A percentile compares a stretch with the other conserved stretches of the same genome.
These are phyloP conservation scores for Calonectris borealis DNA, from an alignment of 2,113 vertebrate genomes.

Conservation along the genomic window DNA sequence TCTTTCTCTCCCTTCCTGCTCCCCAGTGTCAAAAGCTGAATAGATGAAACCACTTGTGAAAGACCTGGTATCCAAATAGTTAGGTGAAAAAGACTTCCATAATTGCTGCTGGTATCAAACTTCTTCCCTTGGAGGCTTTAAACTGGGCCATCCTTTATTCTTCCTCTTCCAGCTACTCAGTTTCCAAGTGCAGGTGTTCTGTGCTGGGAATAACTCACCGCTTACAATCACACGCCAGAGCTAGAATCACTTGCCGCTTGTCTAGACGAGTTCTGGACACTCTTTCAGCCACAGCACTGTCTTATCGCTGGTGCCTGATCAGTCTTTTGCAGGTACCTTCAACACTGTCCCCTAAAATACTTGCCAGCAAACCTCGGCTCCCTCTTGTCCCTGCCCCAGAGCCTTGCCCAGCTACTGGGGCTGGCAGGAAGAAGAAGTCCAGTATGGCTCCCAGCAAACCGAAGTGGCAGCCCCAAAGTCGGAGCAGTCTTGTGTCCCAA, in stretches of 20 bases:
- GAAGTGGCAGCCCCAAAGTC: not conserved
- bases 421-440: not conserved
- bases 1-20: not conserved
- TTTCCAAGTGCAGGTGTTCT: not conserved
- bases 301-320: not conserved
- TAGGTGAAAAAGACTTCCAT: not conserved
- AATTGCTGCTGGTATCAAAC: not conserved
- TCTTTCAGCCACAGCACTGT: not conserved
- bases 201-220: not conserved
- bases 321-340: not conserved
- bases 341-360: not conserved
- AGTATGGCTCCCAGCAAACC: not conserved
- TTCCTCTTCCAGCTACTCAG: not conserved
- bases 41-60: not conserved
- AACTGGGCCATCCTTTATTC: not conserved
- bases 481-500: not conserved
- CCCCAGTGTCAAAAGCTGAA: not conserved
- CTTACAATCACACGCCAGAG: not conserved
- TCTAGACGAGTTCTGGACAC: not conserved
- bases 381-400: not conserved
- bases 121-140: not conserved
- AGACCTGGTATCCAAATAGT: not conserved
- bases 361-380: not conserved
- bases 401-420: not conserved
- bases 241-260: not conserved